Base-by-base conservation (phyloP, 2,113 vertebrate species). In the Deroptyus accipitrinus region DNA sequence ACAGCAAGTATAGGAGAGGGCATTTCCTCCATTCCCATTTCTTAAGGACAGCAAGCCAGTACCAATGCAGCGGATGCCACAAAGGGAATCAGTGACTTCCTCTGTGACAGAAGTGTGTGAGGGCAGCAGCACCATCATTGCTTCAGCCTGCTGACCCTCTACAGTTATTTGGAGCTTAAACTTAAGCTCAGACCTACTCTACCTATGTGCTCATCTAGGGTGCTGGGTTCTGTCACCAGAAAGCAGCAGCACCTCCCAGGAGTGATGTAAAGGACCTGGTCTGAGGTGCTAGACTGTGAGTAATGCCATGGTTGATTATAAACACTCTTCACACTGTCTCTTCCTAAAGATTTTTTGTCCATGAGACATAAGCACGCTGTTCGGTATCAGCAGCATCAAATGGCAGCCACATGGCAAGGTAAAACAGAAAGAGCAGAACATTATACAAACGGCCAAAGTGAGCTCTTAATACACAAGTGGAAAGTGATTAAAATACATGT, bases 351-450 rank as follows among this genome's bases (percentile, higher is more conserved):
- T 55, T 4, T 39, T 37, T 37, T 28, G 62, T 44, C 70, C 11
- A 5, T 0, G 14, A 9, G 52, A 17, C 41, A 1, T 2, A 2
- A n/a, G 17, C 7, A 7, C 2, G 0, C 39, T 6, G 27, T 2
- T 46, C 17, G 39, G 25, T 4, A 24, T 24, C 66, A 39, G 68
- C 74, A 77, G 17, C 57, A 44, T 30, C 84, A 27, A 22, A 44
- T 5, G 8, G 48, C 39, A 35, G 76, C 83, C 28, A 2, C 7
- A 27, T 7, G 46, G 10, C 27, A 5, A 17, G 4, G 37, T 4
- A 25, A 33, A 54, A 2, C 52, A 62, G 62, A 12, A 35, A 44
- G 46, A 74, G 61, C 81, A 2, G 1, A 39, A 6, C 7, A 7
- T 66, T 24, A 44, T 17, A 57, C 84, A 22, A 24, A 23, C 9